Evolutionary conservation across 2,888 invertebrate genomes (phyloP).

Genomic region (Germaria angustata): DNA sequence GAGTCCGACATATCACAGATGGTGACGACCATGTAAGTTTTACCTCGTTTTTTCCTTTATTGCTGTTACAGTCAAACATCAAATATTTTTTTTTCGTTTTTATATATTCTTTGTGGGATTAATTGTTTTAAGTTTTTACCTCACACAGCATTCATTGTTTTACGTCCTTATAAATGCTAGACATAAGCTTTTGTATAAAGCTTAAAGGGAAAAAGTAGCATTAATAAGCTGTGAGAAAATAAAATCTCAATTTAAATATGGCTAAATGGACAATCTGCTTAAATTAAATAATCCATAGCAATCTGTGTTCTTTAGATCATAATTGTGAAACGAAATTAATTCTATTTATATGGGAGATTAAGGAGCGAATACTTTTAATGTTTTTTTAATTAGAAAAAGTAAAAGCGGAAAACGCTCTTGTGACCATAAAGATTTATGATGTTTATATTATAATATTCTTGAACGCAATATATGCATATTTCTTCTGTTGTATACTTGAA

Average conservation of each 20-base stretch:
- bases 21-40: too few species aligned
- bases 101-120: slow-evolving; percentile 50
- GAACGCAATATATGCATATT: too few species aligned
- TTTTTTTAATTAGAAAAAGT: too few species aligned
- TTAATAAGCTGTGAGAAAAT: not conserved
- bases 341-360: not conserved
- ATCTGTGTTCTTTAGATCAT: not conserved
- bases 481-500: too few species aligned
- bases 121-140: slow-evolving; percentile 39
- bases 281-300: not conserved
- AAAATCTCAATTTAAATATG: not conserved
- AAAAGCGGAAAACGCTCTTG: too few species aligned
- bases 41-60: not conserved
- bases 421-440: too few species aligned
- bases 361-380: too few species aligned
- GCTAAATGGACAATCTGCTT: slow-evolving; percentile 24
- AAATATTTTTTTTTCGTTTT: slow-evolving; percentile 17
- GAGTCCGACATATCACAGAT: too few species aligned
- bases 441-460: too few species aligned
- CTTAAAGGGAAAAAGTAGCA: not conserved
- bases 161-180: not conserved
- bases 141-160: not conserved
- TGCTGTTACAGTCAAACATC: slow-evolving; percentile 4
- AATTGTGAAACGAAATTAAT: not conserved
- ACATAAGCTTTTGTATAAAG: not conserved